A percentile compares a stretch with the other conserved stretches of the same genome.
Conservation (phyloP, 1,140 invertebrate genomes). For the Pteromalus puparum region DNA sequence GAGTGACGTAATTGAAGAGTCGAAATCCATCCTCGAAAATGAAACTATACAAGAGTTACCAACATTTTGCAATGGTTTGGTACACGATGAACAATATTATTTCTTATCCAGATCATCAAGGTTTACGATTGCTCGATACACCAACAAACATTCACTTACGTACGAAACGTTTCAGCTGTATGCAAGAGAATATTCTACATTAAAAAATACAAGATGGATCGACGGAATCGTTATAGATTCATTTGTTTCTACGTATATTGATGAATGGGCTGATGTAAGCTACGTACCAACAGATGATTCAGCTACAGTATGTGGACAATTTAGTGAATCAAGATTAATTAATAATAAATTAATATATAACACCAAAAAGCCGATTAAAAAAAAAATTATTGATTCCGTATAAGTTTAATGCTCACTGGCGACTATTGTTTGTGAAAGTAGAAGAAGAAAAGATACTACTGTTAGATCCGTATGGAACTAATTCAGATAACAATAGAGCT, state of each 20-base stretch:
- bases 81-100: conserved; percentile 31
- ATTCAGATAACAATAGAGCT: background rate
- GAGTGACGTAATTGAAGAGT: background rate
- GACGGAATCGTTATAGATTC: conserved; percentile 46
- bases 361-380: too few relatives aligned
- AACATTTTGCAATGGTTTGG: conserved; percentile 36
- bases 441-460: background rate
- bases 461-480: background rate
- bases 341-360: background rate
- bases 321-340: conserved; percentile 19
- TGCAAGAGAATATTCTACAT: conserved; percentile 25
- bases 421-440: background rate
- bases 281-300: conserved; percentile 47
- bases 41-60: conserved; percentile 19
- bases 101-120: background rate
- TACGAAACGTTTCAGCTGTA: conserved; percentile 24
- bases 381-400: background rate
- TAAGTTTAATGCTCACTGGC: background rate
- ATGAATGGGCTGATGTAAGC: conserved; percentile 43
- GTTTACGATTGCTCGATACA: conserved; percentile 4
- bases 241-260: conserved; percentile 24
- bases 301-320: conserved; percentile 21
- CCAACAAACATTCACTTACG: background rate
- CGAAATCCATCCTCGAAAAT: conserved; percentile 17
- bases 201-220: conserved; percentile 46